Base-by-base conservation (phyloP, 2,797 vertebrate species). In the Hydrolagus colliei region DNA sequence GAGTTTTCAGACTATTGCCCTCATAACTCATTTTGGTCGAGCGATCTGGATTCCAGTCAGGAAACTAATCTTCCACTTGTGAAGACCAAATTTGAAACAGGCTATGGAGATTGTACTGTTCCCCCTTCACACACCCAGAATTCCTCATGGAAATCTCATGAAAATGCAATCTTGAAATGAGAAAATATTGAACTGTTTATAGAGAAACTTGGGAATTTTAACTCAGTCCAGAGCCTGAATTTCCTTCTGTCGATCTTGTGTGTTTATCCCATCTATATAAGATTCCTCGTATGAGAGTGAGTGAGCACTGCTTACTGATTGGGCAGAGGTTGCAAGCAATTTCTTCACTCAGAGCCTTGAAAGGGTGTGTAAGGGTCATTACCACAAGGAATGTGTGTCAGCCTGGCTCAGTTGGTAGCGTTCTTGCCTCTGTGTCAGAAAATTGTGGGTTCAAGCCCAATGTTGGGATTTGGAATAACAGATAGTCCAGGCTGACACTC, bases 161-260 rank as follows among this genome's bases (percentile, higher is more conserved):
- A 71, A 71, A 84, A 84, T 10, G 41, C 65, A 32, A 22, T 80
- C 77, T 80, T 12, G 62, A 80, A 80, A 84, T 2, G 32, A 16
- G 79, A 82, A 71, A 84, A 52, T 84, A 84, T 84, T 84, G 79
- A 84, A 84, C 65, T 71, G 79, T 84, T 84, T 84, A 82, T 82
- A 84, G 79, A 71, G 63, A 84, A 84, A 84, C 79, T 84, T 84
- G 79, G 79, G 79, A 84, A 84, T 84, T 84, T 84, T 84, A 84
- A 84, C 65, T 84, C 79, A 71, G 32, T 84, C 79, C 79, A 84
- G 79, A 68, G 16, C 20, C 65, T 20, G 63, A 27, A 84, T 68
- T 84, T 84, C 41, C 41, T 6, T 52, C 41, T 52, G 41, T 52
- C 41, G 41, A 52, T 52, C 41, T 52, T 52, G 41, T 52, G 41